Base-by-base conservation (phyloP, 2,888 invertebrate species). In the Elaeidobius kamerunicus region DNA sequence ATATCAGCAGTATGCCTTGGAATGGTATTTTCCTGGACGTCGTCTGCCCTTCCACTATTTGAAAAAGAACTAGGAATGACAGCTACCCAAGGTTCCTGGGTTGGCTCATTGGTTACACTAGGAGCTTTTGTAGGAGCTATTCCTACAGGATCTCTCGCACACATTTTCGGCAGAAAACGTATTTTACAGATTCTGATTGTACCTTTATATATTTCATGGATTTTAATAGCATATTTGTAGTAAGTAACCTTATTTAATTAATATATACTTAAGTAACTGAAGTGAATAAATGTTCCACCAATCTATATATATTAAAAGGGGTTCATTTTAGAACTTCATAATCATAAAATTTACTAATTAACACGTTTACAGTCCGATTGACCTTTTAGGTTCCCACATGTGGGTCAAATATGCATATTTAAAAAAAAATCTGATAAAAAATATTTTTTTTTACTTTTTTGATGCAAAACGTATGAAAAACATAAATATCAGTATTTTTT, bases 11-110 rank as follows among this genome's bases (percentile, higher is more conserved):
- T 81, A 44, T 78, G 78, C 0, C 72, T 78, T 2, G 82, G 82
- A 1, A 77, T 77, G 2, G 78, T 77, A 60, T 69, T 82, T 4
- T 77, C 80, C 1, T 82, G 82, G 82, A 77, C 80, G 1, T 80
- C 81, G 1, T 73, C 80, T 53, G 80, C 78, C 0, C 63, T 78
- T 4, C 76, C 76, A 0, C 62, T 77, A 35, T 63, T 81, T 19
- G 67, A 69, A 36, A 34, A 61, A 14, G 53, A 61, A 19, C 39
- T 61, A 17, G 56, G 63, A 1, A 57, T 70, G 16, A 65, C 61
- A 1, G 59, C 65, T 2, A 62, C 67, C 1, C 71, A 79, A 63
- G 78, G 75, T 0, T 77, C 80, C 0, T 80, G 79, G 80, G 75
- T 76, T 6, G 79, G 79, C 0, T 78, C 81, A 0, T 65, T 80